Evolutionary conservation across 2,113 vertebrate species (phyloP), one percentile per base, ranked within the genome.

Genomic region (Cyphomyrus plagiostoma): DNA sequence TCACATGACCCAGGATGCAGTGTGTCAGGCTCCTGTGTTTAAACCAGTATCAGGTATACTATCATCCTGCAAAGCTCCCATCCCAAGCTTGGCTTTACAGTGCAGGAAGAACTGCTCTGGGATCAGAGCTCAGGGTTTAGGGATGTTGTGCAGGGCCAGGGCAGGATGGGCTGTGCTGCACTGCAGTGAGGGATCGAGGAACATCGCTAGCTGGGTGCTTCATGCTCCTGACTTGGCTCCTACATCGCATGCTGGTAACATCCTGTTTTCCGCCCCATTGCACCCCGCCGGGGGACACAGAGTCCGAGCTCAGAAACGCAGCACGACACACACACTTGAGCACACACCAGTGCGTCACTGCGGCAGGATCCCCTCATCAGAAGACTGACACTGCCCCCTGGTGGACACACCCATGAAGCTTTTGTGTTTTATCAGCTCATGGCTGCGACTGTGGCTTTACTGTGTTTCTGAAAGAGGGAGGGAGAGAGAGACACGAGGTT

Each of bases 1-100:
- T 80, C 23, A 90, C 89, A 90, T 35, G 93, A 92, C 92, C 93
- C 94, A 93, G 91, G 91, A 91, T 86, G 94, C 94, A 95, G 89
- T 92, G 90, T 85, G 89, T 91, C 19, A 46, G 11, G 19, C 42
- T 48, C 13, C 62, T 42, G 58, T 58, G 62, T 80, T 19, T 46
- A 1, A 89, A 93, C 30, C 70, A 30, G 93, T 88, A 4, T 7
- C 10, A 70, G 62, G 62, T 26, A 2, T 89, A 92, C 86, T 6
- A 46, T 86, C 46, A 49, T 86, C 83, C 21, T 13, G 45, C 21
- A 1, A 49, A 48, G 48, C 83, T 23, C 15, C 23, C 83, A 30
- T 48, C 48, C 48, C 7, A 42, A 42, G 13, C 30, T 9, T 62
- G 56, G 56, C 53, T 56, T 74, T 17, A 74, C 26, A 74, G 56